Conservation (phyloP, 37 sponge, comb jelly and placozoan genomes). For the Halisarca cf. caerulea region DNA sequence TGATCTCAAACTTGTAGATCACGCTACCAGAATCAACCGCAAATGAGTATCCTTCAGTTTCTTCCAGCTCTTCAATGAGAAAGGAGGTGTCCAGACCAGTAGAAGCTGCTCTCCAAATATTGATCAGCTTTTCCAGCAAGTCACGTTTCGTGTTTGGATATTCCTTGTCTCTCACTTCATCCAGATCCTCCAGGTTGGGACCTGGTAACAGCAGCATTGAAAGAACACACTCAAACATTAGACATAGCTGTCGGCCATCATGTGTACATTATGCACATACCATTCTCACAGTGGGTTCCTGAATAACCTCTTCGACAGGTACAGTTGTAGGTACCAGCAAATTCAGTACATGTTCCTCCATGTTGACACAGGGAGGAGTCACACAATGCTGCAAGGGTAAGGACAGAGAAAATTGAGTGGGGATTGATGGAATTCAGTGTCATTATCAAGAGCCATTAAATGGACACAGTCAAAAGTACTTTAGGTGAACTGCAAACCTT, state of each 20-base stretch:
- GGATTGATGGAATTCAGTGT: too few relatives aligned
- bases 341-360: constrained; percentile 47
- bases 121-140: not conserved
- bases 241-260: too few relatives aligned
- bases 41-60: not conserved
- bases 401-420: too few relatives aligned
- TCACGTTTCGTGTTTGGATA: not conserved
- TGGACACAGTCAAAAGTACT: too few relatives aligned
- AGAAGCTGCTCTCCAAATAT: not conserved
- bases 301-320: not conserved
- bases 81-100: not conserved
- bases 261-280: too few relatives aligned
- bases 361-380: not conserved
- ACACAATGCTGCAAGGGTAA: not conserved
- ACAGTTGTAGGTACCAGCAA: constrained; percentile 27
- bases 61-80: not conserved
- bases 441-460: too few relatives aligned
- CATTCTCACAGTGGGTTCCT: constrained; percentile 12
- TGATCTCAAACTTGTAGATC: not conserved
- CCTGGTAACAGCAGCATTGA: too few relatives aligned
- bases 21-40: not conserved
- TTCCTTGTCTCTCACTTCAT: not conserved
- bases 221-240: too few relatives aligned
- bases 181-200: not conserved
- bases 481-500: too few relatives aligned